Conservation (phyloP, 2,797 vertebrate genomes). For the Coluber constrictor region DNA sequence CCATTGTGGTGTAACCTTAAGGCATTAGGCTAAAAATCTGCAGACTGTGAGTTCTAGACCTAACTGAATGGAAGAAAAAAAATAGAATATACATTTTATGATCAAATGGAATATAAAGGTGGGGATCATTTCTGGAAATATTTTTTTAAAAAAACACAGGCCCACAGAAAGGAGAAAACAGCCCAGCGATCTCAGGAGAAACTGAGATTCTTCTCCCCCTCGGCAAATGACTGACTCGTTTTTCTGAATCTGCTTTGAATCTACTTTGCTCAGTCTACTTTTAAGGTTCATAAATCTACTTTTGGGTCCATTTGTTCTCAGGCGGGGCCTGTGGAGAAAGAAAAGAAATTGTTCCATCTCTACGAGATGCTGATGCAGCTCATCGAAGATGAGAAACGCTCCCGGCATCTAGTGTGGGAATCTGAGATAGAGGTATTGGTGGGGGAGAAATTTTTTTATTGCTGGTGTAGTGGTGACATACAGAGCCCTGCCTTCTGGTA, state of each 20-base stretch:
- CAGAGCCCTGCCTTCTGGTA: neutral
- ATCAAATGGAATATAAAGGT: neutral
- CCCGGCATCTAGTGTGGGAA: conserved; percentile 65
- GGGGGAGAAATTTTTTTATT: neutral
- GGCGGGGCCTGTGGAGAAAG: conserved; percentile 72
- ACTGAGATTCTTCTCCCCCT: neutral
- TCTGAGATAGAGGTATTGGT: conserved; percentile 77
- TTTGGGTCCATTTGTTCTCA: conserved; percentile 49
- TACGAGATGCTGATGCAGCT: conserved; percentile 70
- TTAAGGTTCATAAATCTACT: neutral
- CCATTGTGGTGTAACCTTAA: neutral
- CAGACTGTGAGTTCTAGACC: neutral
- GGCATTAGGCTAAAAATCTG: neutral
- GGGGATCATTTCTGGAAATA: neutral
- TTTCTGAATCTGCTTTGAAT: neutral
- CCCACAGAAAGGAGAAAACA: neutral
- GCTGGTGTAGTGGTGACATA: neutral
- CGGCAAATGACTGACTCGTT: rapidly evolving
- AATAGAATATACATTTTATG: neutral
- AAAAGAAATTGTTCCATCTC: conserved; percentile 68
- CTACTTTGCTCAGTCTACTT: neutral
- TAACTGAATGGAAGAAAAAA: neutral
- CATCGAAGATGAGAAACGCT: conserved; percentile 65
- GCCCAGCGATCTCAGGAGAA: neutral
- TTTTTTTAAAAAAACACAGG: neutral